Percentiles rank a stretch among this genome's conserved stretches.
These are phyloP conservation scores for Stegodyphus dumicola DNA, from an alignment of 1,140 invertebrate species.

Conservation along the genomic window DNA sequence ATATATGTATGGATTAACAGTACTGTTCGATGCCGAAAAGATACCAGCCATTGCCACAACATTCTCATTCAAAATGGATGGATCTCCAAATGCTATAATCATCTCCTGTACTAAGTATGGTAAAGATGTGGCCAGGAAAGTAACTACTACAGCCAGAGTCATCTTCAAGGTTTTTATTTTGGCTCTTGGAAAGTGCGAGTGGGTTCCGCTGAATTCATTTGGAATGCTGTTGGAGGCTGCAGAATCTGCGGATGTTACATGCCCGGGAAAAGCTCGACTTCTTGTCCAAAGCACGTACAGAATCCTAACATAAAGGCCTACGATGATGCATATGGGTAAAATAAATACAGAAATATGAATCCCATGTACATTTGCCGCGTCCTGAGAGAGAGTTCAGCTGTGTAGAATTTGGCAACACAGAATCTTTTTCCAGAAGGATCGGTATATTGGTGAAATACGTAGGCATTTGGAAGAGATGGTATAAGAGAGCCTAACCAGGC, in stretches of 20 bases:
- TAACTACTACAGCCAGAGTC: constrained; percentile 67
- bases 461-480: constrained; percentile 49
- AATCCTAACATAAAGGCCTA: constrained; percentile 42
- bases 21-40: constrained; percentile 52
- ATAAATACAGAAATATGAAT: constrained; percentile 56
- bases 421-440: constrained; percentile 11
- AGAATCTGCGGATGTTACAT: constrained; percentile 22
- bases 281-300: constrained; percentile 45
- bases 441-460: constrained; percentile 29
- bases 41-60: constrained; percentile 39
- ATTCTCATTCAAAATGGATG: constrained; percentile 36
- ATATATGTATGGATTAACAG: constrained; percentile 54
- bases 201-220: constrained; percentile 56
- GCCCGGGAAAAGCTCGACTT: neutral
- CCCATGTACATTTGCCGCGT: constrained; percentile 50
- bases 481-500: constrained; percentile 41
- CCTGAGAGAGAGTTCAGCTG: neutral
- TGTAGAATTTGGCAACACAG: constrained; percentile 34
- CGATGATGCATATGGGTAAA: constrained; percentile 41
- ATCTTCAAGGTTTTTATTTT: constrained; percentile 70
- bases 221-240: neutral
- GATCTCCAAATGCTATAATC: constrained; percentile 54
- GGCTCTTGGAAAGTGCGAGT: constrained; percentile 63
- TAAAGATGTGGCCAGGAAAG: constrained; percentile 66
- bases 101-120: constrained; percentile 69